These are phyloP conservation scores for Tetranychus truncatus DNA, from an alignment of 2,888 invertebrate species.

Conservation along the genomic window DNA sequence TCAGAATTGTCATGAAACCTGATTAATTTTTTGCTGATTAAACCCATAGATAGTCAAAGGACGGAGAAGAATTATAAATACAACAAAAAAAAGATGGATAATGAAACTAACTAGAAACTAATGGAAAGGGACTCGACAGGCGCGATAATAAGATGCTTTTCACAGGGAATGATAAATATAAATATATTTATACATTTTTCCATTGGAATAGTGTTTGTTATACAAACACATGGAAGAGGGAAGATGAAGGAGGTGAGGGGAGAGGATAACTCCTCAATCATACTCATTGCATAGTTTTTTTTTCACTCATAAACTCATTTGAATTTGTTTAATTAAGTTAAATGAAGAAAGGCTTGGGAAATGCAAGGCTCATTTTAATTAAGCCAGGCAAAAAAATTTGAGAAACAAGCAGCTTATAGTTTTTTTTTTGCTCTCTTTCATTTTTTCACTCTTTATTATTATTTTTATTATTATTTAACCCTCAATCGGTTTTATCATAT, in stretches of 20 bases:
- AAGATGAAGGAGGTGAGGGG: constrained; percentile 3
- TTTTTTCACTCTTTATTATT: not conserved
- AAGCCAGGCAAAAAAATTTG: not conserved
- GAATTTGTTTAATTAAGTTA: constrained; percentile 1
- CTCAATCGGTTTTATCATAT: not conserved
- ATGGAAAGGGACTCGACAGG: not conserved
- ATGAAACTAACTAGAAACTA: not conserved
- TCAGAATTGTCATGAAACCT: not conserved
- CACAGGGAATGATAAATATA: not conserved
- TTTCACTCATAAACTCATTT: not conserved
- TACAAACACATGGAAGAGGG: not conserved
- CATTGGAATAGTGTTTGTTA: not conserved
- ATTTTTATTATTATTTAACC: not conserved
- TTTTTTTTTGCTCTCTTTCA: not conserved
- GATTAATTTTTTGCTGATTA: not conserved
- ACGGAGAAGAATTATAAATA: not conserved
- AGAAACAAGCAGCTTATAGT: not conserved
- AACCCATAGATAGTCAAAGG: not conserved
- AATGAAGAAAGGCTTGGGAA: not conserved
- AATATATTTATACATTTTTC: not conserved
- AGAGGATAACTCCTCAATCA: constrained; percentile 4
- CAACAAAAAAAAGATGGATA: not conserved
- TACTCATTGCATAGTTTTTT: not conserved
- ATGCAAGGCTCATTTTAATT: not conserved
- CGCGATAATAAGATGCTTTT: not conserved